These are phyloP conservation scores for Gymnosoma rotundatum DNA, from an alignment of 2,888 invertebrate species.

Conservation along the genomic window DNA sequence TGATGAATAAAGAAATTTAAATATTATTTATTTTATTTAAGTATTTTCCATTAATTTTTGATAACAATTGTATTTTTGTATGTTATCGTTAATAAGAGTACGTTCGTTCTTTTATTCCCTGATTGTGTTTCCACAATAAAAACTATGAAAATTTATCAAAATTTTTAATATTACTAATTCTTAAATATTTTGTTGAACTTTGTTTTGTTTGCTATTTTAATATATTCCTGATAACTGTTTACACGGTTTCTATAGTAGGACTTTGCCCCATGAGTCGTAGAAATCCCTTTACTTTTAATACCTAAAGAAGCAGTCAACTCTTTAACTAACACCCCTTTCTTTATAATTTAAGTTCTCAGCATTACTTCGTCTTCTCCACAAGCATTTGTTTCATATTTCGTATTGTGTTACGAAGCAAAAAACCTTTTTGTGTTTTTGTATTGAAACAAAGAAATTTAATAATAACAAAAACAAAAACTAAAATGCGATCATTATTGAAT, in stretches of 20 bases:
- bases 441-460: constrained; percentile 57
- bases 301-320: constrained; percentile 46
- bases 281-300: constrained; percentile 49
- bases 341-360: too few relatives aligned
- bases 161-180: background rate
- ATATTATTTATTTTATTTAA: too few relatives aligned
- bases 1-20: too few relatives aligned
- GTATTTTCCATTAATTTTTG: too few relatives aligned
- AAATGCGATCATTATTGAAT: constrained; percentile 32
- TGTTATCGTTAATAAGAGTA: background rate
- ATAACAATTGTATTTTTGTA: background rate
- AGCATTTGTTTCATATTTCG: background rate
- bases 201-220: constrained; percentile 37
- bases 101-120: constrained; percentile 10
- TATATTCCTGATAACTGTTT: constrained; percentile 50
- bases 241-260: constrained; percentile 66
- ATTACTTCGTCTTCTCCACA: background rate
- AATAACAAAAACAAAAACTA: constrained; percentile 29
- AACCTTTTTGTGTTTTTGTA: background rate
- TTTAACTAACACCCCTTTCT: constrained; percentile 6
- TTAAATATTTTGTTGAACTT: constrained; percentile 36
- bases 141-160: constrained; percentile 32
- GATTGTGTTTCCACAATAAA: background rate
- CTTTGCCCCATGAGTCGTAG: constrained; percentile 78
- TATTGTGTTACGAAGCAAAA: constrained; percentile 40